Percentiles rank a stretch among this genome's conserved stretches.
phyloP scores from a whole-genome alignment of 2,113 vertebrate genomes.

The Vimba vimba region DNA sequence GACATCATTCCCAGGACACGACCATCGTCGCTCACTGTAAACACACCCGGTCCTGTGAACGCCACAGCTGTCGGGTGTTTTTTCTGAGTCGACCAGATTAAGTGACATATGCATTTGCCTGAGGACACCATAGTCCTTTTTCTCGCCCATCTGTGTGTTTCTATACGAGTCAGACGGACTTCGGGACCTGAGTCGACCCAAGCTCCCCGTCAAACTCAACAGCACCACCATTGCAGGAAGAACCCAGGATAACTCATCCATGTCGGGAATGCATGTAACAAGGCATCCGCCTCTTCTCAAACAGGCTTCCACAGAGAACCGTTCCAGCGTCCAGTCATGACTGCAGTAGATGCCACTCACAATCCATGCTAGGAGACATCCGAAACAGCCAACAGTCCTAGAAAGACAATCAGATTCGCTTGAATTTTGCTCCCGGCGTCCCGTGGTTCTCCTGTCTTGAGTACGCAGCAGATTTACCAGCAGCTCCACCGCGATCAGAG shows the following conservation, averaged over 20 bases:
- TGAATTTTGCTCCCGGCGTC: neutral
- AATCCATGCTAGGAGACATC: conserved; percentile 75
- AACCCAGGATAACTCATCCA: conserved; percentile 58
- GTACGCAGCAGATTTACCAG: conserved; percentile 53
- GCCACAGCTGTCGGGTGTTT: conserved; percentile 62
- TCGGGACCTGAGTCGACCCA: conserved; percentile 39
- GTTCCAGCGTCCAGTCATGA: conserved; percentile 58
- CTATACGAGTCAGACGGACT: neutral
- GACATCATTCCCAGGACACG: conserved; percentile 53
- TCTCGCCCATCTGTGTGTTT: neutral
- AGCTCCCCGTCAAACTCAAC: conserved; percentile 50
- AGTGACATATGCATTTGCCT: neutral
- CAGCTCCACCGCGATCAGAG: conserved; percentile 71
- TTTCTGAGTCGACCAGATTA: conserved; percentile 62
- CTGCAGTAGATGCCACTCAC: conserved; percentile 62
- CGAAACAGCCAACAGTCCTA: conserved; percentile 61
- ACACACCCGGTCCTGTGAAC: conserved; percentile 54
- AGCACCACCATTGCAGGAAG: conserved; percentile 34
- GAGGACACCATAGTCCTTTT: neutral
- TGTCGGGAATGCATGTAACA: conserved; percentile 67
- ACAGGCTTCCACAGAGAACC: conserved; percentile 57
- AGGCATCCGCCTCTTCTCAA: conserved; percentile 64
- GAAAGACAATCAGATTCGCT: neutral
- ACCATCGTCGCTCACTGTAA: conserved; percentile 52
- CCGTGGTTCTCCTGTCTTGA: neutral